These are phyloP conservation scores for Euplexia lucipara DNA, from an alignment of 2,888 invertebrate genomes.

Conservation along the genomic window DNA sequence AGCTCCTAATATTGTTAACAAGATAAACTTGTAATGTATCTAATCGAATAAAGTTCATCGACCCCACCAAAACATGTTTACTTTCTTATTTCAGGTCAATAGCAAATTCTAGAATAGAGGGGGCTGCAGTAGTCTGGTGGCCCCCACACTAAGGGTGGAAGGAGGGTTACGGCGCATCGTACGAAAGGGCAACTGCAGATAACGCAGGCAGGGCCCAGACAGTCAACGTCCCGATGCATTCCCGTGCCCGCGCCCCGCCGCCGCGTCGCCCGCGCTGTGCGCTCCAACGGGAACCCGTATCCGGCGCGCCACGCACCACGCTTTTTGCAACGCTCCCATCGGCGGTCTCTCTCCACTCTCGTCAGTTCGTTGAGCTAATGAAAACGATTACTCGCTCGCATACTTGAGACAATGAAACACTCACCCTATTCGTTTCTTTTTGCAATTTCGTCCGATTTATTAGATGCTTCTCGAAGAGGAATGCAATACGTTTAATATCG, in stretches of 20 bases:
- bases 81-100: constrained; percentile 85
- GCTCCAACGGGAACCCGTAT: constrained; percentile 85
- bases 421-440: constrained; percentile 38
- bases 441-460: constrained; percentile 35
- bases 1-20: constrained; percentile 15
- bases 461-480: constrained; percentile 1
- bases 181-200: constrained; percentile 91
- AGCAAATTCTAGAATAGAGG: constrained; percentile 82
- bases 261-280: constrained; percentile 60
- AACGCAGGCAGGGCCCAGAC: constrained; percentile 88
- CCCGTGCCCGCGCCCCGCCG: constrained; percentile 70
- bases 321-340: constrained; percentile 80
- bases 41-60: constrained; percentile 60
- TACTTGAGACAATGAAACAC: constrained; percentile 81
- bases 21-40: constrained; percentile 33
- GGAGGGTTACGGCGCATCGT: constrained; percentile 89
- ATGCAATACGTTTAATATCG: constrained; percentile 3
- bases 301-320: constrained; percentile 78
- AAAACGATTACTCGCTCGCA: constrained; percentile 84
- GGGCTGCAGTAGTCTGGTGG: constrained; percentile 83
- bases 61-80: constrained; percentile 76
- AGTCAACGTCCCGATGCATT: constrained; percentile 90
- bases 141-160: constrained; percentile 80
- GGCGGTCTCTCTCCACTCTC: constrained; percentile 66
- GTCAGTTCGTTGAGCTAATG: constrained; percentile 83